Conservation (phyloP, 2,113 vertebrate species). For the Perognathus longimembris region DNA sequence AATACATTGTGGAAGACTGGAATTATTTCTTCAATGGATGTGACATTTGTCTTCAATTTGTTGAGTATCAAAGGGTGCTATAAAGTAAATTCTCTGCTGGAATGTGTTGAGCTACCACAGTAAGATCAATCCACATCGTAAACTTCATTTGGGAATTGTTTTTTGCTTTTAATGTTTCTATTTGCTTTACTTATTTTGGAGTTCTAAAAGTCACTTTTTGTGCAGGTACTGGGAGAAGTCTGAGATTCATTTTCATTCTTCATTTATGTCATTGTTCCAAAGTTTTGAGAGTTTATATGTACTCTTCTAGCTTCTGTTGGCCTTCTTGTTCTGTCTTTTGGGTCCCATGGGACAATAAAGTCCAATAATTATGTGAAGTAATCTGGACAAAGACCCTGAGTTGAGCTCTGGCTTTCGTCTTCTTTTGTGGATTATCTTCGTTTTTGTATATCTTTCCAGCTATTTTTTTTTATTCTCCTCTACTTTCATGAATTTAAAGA, state of each 20-base stretch:
- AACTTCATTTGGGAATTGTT: neutral
- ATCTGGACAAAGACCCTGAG: neutral
- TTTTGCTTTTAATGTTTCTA: neutral
- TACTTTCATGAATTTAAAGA: neutral
- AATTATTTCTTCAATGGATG: too few relatives aligned
- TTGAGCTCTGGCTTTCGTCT: neutral
- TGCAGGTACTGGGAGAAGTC: neutral
- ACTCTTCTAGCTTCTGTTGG: neutral
- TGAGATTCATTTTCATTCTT: neutral
- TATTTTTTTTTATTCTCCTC: neutral
- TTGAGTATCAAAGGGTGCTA: neutral
- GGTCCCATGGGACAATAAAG: neutral
- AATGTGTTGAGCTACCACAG: neutral
- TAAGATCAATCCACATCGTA: neutral
- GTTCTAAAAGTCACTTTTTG: neutral
- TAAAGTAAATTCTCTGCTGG: conserved; percentile 3
- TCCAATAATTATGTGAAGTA: neutral
- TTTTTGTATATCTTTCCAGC: neutral
- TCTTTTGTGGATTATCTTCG: neutral
- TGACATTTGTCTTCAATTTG: neutral
- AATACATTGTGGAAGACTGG: too few relatives aligned
- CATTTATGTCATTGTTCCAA: neutral
- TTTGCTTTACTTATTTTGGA: conserved; percentile 29
- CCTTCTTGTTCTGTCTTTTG: neutral
- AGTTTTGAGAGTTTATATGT: neutral